Base-by-base conservation (phyloP, 2,113 vertebrate genomes). In the Stigmatopora nigra region DNA sequence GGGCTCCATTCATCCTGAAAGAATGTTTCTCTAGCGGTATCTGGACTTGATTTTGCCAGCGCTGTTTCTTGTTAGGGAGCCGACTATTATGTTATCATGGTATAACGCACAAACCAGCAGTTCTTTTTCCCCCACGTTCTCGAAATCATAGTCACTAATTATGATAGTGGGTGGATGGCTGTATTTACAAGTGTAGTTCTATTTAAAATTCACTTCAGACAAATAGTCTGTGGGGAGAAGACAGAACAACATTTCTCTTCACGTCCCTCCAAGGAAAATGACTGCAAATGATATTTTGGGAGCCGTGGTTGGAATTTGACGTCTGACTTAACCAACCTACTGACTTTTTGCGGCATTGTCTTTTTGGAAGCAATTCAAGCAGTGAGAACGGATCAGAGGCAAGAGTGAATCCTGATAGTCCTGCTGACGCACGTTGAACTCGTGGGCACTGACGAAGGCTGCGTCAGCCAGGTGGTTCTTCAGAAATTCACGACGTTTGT, bases 251-350 rank as follows among this genome's bases (percentile, higher is more conserved):
- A 63, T 60, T 64, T 47, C 49, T 52, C 60, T 63, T 71, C 69
- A 68, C 64, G 63, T 85, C 62, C 69, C 51, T 82, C 68, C 44
- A 58, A 67, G 64, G 86, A 56, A 31, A 56, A 31, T 56, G 53
- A 82, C 86, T 82, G 79, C 85, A 75, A 86, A 84, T 87, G 81
- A 84, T 73, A 68, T 81, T 82, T 81, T 84, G 68, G 73, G 76
- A 79, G 69, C 56, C 68, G 82, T 71, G 88, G 86, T 83, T 80
- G 62, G 60, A 41, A 74, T 63, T 81, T 84, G 88, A 88, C 70
- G 80, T 89, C 79, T 80, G 71, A 73, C 67, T 52, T 17, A 77
- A 79, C 81, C 75, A n/a, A 65, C 72, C 66, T 36, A 63, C 65
- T 76, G 63, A 68, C 72, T 83, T 55, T 59, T 72, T 70, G 71